Percentiles rank a stretch among this genome's conserved stretches.
These are phyloP conservation scores for Cecropterus lyciades DNA, from an alignment of 1,140 invertebrate genomes.

Conservation along the genomic window DNA sequence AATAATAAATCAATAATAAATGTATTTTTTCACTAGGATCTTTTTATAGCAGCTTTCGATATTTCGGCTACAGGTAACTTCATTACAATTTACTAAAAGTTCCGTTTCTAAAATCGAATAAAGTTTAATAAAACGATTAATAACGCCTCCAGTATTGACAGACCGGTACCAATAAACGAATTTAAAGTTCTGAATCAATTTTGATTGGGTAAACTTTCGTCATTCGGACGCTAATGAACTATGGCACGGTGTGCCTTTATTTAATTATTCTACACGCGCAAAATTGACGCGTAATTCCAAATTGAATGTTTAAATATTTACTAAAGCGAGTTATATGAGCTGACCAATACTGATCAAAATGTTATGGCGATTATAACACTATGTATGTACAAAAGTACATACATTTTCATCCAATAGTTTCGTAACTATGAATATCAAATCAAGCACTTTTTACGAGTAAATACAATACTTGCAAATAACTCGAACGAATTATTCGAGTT, in stretches of 20 bases:
- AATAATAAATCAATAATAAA: too few species aligned
- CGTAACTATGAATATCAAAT: too few species aligned
- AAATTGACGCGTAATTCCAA: constrained; percentile 30
- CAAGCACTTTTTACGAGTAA: too few species aligned
- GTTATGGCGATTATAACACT: not conserved
- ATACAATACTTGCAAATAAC: too few species aligned
- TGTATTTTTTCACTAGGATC: too few species aligned
- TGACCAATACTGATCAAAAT: not conserved
- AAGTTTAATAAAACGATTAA: constrained; percentile 18
- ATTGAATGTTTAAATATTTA: constrained; percentile 36
- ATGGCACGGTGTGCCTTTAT: constrained; percentile 22
- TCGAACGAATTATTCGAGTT: too few species aligned
- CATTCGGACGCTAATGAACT: constrained; percentile 51
- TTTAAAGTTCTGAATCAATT: constrained; percentile 48
- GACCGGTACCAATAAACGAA: constrained; percentile 36
- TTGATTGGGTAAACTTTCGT: constrained; percentile 50
- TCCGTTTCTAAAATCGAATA: not conserved
- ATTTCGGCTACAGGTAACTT: not conserved
- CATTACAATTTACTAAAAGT: not conserved
- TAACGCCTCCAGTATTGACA: constrained; percentile 17
- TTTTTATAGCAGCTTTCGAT: too few species aligned
- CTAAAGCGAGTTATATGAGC: not conserved
- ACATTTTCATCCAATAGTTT: too few species aligned
- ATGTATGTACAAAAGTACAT: too few species aligned
- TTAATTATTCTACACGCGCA: constrained; percentile 32